Evolutionary conservation across 1,140 invertebrate genomes (phyloP), one percentile per base, ranked within the genome.

Genomic region (Holotrichia oblita): DNA sequence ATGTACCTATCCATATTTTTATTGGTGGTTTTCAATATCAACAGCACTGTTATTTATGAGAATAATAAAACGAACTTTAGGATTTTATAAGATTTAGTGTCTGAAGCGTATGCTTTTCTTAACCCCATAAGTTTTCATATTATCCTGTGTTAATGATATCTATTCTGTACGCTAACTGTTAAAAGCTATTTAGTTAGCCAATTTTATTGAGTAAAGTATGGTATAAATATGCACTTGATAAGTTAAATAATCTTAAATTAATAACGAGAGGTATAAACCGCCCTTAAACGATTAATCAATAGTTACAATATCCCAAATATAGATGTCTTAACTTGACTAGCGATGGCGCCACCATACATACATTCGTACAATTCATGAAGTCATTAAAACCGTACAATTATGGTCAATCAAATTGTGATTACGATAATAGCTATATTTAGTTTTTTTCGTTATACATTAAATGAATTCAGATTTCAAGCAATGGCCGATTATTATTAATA

Each of bases 71-170:
- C 27, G 1, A 34, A 34, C 27, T 34, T 34, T 6, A 55, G 48
- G 48, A 55, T 69, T 69, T 69, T 69, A 69, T 27, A 69, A 69
- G 61, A 34, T 69, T 69, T 69, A 69, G 61, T 69, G 61, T 69
- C 61, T 69, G 61, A 69, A 27, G 22, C 6, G 9, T 69, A 10
- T 69, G 22, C 3, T 69, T 24, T 27, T 7, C 20, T 7, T 69
- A 27, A 27, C 9, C 6, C 17, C 10, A n/a, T 64, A 69, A 69
- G 27, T 14, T 7, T 8, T 69, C 4, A 34, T 34, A 2, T 34
- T 34, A 34, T 34, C 27, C 4, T 34, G 27, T 34, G 27, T 34
- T 34, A 34, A 34, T 34, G 27, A 4, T 34, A 34, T n/a, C 27
- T 2, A 34, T 2, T 1, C 4, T 34, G 4, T 34, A 34, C 27